phyloP scores from a whole-genome alignment of 2,797 vertebrate species.

The Squalus acanthias region DNA sequence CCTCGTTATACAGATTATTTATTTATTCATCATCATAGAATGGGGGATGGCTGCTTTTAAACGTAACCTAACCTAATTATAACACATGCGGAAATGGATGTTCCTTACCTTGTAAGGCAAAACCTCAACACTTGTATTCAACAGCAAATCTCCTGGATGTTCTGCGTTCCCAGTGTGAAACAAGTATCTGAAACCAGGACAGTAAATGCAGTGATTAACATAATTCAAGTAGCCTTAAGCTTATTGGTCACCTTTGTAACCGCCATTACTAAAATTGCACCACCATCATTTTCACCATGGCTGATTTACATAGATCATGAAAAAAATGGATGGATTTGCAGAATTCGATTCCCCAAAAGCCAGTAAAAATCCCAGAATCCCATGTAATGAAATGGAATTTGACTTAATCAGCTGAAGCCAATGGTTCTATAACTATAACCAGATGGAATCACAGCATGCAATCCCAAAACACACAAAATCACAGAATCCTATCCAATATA shows the following conservation, averaged over 20 bases:
- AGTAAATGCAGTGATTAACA: neutral
- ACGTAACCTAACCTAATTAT: neutral
- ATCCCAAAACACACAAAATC: neutral
- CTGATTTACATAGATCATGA: neutral
- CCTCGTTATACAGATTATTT: neutral
- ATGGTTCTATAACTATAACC: neutral
- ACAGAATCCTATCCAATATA: neutral
- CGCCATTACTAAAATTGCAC: neutral
- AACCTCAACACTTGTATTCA: conserved; percentile 91
- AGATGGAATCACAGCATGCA: neutral
- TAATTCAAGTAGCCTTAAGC: neutral
- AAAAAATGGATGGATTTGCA: neutral
- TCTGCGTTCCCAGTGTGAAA: conserved; percentile 96
- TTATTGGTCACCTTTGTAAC: neutral
- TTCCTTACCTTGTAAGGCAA: conserved; percentile 76
- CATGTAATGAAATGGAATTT: neutral
- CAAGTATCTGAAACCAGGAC: conserved; percentile 70
- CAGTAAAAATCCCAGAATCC: neutral
- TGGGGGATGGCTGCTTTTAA: neutral
- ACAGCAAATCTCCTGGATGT: conserved; percentile 88
- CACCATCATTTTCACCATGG: neutral
- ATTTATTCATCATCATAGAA: neutral
- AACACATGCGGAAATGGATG: neutral
- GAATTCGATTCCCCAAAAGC: neutral
- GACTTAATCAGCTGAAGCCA: neutral